Base-by-base conservation (phyloP, 2,888 invertebrate genomes). In the Microdon myrmicae region DNA sequence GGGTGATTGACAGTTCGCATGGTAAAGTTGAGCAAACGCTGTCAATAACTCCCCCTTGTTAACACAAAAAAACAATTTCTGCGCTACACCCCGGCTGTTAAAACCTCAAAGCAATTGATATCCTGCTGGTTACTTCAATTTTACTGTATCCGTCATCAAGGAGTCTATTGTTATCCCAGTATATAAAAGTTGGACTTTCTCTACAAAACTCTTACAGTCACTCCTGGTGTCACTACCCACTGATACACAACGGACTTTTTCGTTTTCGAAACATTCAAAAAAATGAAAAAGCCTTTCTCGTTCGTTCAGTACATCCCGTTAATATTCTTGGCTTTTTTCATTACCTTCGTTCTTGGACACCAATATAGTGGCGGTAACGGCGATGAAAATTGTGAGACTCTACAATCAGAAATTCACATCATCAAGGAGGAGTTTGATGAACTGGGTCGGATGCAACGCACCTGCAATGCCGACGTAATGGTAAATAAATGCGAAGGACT, bases 401-500 rank as follows among this genome's bases (percentile, higher is more conserved):
- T 93, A 51, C 89, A 90, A 41, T 90, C 92, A 5, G 92, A 93
- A 79, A 88, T 94, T 72, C 92, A 93, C 76, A 83, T 94, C 61
- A 90, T 89, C 37, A 94, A 94, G 90, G 95, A 95, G 82, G 94
- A 95, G 77, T 94, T 90, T 73, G 90, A 92, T 72, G 92, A 93
- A 68, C 81, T 89, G 71, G 94, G 94, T n/a, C 83, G 90, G 69
- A 82, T 94, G 71, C 84, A 88, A 71, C 83, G 94, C 73, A 92
- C 92, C 8, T 96, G 96, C 75, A 93, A 90, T 75, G 94, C 92
- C 0, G 94, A 93, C 79, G 86, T 96, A 29, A 88, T 86, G 8
- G 93, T 96, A 0, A 94, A 92, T 75, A 96, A 95, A 82, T 96
- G 96, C 75, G 96, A 96, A 79, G 96, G 96, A 14, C 87, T 90